Conservation (phyloP, 2,113 vertebrate species). For the Microcebus griseorufus region DNA sequence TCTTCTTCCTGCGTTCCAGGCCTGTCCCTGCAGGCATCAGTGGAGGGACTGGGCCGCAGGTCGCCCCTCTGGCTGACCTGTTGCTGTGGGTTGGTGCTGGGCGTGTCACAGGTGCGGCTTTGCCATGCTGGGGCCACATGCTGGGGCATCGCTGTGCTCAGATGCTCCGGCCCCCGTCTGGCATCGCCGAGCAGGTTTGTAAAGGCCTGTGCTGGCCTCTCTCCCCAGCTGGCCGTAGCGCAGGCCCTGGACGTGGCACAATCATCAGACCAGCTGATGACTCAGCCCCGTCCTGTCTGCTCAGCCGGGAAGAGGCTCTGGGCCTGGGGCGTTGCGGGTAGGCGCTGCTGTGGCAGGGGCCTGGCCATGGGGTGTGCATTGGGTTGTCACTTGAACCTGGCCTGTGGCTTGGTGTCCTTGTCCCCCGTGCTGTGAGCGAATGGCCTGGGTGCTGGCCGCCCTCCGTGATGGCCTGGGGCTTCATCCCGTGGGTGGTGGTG, state of each 20-base stretch:
- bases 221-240: neutral
- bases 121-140: neutral
- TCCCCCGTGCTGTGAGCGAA: neutral
- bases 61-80: neutral
- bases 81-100: neutral
- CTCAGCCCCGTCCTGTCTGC: neutral
- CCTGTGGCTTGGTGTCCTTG: neutral
- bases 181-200: neutral
- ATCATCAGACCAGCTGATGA: accelerated
- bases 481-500: neutral
- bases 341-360: neutral
- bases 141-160: neutral
- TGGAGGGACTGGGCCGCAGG: neutral
- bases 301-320: neutral
- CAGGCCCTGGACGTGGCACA: neutral
- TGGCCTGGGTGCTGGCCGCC: neutral
- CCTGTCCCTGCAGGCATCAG: neutral
- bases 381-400: neutral
- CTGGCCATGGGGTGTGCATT: too few species aligned
- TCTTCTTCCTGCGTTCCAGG: neutral
- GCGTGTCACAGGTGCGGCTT: neutral
- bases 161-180: neutral
- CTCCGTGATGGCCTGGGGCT: neutral
- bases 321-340: neutral
- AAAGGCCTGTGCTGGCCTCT: neutral